phyloP scores from a whole-genome alignment of 2,888 invertebrate species.

The Prionchulus punctatus region DNA sequence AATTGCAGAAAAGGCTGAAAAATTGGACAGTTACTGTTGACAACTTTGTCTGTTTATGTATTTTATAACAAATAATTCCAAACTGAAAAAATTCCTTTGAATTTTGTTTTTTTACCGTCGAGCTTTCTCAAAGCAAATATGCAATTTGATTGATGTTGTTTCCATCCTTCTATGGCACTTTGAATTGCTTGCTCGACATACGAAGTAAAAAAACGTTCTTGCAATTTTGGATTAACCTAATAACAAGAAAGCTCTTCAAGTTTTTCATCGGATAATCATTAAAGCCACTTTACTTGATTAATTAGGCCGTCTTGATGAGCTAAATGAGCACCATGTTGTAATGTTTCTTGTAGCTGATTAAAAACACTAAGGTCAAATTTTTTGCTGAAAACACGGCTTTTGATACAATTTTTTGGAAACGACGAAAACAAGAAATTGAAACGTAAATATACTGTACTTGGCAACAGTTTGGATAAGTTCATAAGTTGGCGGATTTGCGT shows the following conservation, averaged over 20 bases:
- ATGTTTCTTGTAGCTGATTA: not conserved
- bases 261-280: not conserved
- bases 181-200: not conserved
- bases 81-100: not conserved
- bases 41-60: no score
- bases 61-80: no score
- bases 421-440: no score
- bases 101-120: slow-evolving; percentile 2
- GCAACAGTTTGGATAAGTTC: no score
- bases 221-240: slow-evolving; percentile 8
- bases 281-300: slow-evolving; percentile 9
- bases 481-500: no score
- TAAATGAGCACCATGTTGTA: slow-evolving; percentile 1
- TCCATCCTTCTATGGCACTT: not conserved
- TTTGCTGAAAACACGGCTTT: not conserved
- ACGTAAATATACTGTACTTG: no score
- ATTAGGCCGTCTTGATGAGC: slow-evolving; percentile 9
- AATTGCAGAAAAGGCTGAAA: no score
- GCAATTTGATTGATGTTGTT: not conserved
- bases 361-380: slow-evolving; percentile 16
- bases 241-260: not conserved
- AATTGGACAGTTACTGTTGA: no score
- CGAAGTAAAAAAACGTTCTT: slow-evolving; percentile 7
- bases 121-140: slow-evolving; percentile 6
- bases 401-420: no score